phyloP scores from a whole-genome alignment of 2,113 vertebrate genomes.

The Thermophis baileyi region DNA sequence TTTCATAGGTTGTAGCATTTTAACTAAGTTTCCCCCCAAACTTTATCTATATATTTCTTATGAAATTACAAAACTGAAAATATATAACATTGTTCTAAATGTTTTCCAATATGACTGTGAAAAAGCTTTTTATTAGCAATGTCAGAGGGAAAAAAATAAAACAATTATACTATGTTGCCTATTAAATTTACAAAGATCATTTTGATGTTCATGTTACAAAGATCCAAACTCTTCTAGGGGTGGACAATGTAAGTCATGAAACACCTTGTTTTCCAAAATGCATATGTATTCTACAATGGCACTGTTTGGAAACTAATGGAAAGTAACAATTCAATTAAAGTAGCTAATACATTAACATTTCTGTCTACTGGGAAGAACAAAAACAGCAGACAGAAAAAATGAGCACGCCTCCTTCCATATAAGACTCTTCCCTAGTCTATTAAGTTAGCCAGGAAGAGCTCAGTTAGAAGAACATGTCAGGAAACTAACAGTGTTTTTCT shows the following conservation, averaged over 20 bases:
- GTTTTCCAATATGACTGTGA: neutral
- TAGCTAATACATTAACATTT: neutral
- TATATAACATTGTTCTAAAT: neutral
- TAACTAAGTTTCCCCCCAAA: neutral
- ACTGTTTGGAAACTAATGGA: neutral
- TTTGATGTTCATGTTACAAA: neutral
- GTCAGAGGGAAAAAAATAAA: neutral
- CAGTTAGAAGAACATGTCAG: neutral
- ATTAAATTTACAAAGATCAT: neutral
- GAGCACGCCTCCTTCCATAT: neutral
- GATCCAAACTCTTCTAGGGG: neutral
- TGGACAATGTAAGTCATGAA: neutral
- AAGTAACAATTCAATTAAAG: neutral
- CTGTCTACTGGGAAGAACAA: neutral
- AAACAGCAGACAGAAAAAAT: neutral
- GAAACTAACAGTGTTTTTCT: neutral
- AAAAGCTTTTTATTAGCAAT: neutral
- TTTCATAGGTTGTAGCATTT: neutral
- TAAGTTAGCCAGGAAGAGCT: neutral
- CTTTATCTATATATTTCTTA: neutral
- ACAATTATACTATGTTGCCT: neutral
- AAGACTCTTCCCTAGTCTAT: neutral
- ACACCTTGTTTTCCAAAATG: neutral
- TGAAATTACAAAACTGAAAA: neutral
- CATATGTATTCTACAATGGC: neutral